phyloP scores from a whole-genome alignment of 2,113 vertebrate genomes.

The Nibea coibor region DNA sequence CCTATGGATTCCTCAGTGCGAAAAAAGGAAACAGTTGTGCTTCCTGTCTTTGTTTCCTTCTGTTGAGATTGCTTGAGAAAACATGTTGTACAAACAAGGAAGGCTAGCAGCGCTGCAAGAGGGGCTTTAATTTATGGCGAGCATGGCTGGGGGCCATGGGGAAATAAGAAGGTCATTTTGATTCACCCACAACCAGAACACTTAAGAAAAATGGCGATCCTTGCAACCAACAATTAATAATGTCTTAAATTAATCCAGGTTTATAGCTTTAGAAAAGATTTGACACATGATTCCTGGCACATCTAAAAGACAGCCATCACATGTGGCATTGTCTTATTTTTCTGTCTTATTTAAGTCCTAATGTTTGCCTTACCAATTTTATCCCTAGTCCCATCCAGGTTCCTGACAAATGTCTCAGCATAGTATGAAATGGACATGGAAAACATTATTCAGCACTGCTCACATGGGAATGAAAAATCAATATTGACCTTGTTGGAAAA shows the following conservation, averaged over 20 bases:
- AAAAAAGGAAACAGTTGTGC: slow-evolving; percentile 58
- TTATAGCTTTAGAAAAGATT: slow-evolving; percentile 17
- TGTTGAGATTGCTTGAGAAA: slow-evolving; percentile 51
- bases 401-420: slow-evolving; percentile 63
- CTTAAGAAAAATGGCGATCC: background rate
- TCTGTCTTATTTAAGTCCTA: slow-evolving; percentile 53
- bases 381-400: slow-evolving; percentile 44
- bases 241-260: slow-evolving; percentile 1
- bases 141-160: slow-evolving; percentile 7
- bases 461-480: slow-evolving; percentile 72
- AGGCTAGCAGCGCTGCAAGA: slow-evolving; percentile 5
- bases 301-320: slow-evolving; percentile 48
- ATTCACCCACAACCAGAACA: slow-evolving; percentile 4
- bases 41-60: slow-evolving; percentile 65
- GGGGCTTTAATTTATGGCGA: slow-evolving; percentile 37
- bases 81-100: slow-evolving; percentile 46
- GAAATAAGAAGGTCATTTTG: slow-evolving; percentile 44
- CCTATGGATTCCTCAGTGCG: slow-evolving; percentile 52
- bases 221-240: slow-evolving; percentile 4
- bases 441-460: slow-evolving; percentile 66
- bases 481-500: slow-evolving; percentile 70
- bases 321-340: slow-evolving; percentile 30
- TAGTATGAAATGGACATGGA: slow-evolving; percentile 48
- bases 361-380: slow-evolving; percentile 65
- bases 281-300: slow-evolving; percentile 44